phyloP scores from a whole-genome alignment of 1,140 invertebrate genomes.

The Metaphire vulgaris region DNA sequence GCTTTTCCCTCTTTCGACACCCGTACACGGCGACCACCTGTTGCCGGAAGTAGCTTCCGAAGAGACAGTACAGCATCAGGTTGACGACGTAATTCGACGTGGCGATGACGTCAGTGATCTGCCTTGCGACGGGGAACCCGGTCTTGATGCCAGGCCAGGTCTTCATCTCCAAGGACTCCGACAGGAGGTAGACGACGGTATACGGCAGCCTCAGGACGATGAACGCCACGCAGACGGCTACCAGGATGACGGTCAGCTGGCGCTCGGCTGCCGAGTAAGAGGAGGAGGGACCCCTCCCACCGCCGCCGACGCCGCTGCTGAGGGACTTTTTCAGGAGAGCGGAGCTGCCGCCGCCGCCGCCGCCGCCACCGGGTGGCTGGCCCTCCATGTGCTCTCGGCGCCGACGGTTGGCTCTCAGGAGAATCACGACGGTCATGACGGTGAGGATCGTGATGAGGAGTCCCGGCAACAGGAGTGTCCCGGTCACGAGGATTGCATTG shows the following conservation, averaged over 20 bases:
- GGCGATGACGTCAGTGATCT: background rate
- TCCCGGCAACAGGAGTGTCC: background rate
- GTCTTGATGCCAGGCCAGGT: background rate
- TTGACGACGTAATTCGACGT: slow-evolving; percentile 8
- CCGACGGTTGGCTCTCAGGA: background rate
- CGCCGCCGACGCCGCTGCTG: background rate
- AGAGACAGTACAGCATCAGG: slow-evolving; percentile 9
- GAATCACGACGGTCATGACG: background rate
- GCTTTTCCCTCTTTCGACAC: background rate
- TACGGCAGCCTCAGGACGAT: slow-evolving; percentile 13
- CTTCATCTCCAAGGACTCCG: background rate
- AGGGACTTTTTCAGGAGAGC: background rate
- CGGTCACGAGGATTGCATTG: background rate
- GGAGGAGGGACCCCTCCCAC: too few species aligned
- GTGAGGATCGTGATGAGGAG: background rate
- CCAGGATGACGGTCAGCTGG: slow-evolving; percentile 8
- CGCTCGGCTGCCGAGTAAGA: too few species aligned
- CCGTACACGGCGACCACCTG: background rate
- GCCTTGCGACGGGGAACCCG: too few species aligned
- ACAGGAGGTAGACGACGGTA: background rate
- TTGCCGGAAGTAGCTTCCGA: slow-evolving; percentile 1
- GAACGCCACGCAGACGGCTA: slow-evolving; percentile 12
- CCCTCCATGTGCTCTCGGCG: background rate
- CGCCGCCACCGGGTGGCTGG: background rate
- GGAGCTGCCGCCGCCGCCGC: background rate